Base-by-base conservation (phyloP, 2,888 invertebrate species). In the Microchrysa polita region DNA sequence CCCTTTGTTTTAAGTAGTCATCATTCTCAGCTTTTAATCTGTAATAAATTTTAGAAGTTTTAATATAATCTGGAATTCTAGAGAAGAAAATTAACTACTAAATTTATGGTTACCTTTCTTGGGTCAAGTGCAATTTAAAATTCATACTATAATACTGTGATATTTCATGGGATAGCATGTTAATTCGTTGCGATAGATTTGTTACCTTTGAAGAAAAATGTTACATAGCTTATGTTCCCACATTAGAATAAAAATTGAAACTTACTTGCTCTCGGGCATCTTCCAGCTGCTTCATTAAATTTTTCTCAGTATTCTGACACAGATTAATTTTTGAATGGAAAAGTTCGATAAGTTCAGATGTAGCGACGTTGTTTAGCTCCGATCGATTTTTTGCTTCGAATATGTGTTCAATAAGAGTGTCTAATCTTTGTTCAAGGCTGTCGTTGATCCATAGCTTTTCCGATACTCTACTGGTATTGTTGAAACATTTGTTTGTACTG, bases 271-370 rank as follows among this genome's bases (percentile, higher is more conserved):
- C 72, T 48, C 81, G 83, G 10, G 84, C 82, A 75, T 83, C 80
- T 18, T 83, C 81, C 22, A 84, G 77, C 0, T 81, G 79, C 73
- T 81, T 81, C 12, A 80, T 79, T 79, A 83, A 79, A 55, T 79
- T 79, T 12, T 76, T 77, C 48, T 82, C 78, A 7, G 79, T 76
- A 18, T 79, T 79, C 44, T 79, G 80, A 14, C 81, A 80, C 73
- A 82, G 82, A 48, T 83, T 80, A 44, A 82, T 81, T 78, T 83
- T 84, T 77, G 83, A 82, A 67, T 82, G 82, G 44, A 82, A 84
- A 40, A 84, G 67, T 74, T 84, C 83, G 71, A 84, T 82, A 40
- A 84, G 79, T 77, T 84, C 83, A 0, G 84, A 83, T 5, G 82
- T 82, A 1, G 83, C 81, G 10, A 82, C 77, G 73, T 82, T 80